Conservation (phyloP, 2,888 invertebrate genomes). For the Amblyjoppa fuscipennis region DNA sequence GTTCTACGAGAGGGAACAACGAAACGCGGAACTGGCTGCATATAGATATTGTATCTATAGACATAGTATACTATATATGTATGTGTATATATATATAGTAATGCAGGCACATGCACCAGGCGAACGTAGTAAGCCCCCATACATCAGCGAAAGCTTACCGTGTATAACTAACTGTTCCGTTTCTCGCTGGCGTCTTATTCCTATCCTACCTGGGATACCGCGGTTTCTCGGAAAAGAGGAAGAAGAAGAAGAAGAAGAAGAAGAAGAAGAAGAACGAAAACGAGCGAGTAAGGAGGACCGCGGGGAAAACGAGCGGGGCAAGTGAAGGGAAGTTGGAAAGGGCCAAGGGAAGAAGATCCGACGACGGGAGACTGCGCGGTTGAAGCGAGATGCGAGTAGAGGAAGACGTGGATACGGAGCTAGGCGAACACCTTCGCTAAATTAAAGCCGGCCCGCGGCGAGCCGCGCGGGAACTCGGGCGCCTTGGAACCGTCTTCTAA, state of each 20-base stretch:
- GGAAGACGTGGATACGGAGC: slow-evolving; percentile 51
- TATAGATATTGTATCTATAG: not conserved
- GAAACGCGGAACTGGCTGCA: slow-evolving; percentile 35
- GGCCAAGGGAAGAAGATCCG: slow-evolving; percentile 40
- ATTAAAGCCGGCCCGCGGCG: slow-evolving; percentile 73
- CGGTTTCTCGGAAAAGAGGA: slow-evolving; percentile 41
- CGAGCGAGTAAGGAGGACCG: slow-evolving; percentile 52
- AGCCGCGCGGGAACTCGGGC: slow-evolving; percentile 59
- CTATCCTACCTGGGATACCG: slow-evolving; percentile 65
- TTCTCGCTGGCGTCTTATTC: slow-evolving; percentile 73
- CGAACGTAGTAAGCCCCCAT: slow-evolving; percentile 73
- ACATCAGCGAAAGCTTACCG: slow-evolving; percentile 76
- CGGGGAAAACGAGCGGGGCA: slow-evolving; percentile 15
- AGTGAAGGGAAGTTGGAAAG: not conserved
- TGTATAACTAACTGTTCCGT: slow-evolving; percentile 76
- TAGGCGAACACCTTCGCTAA: slow-evolving; percentile 72
- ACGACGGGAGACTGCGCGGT: slow-evolving; percentile 39
- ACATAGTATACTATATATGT: not conserved
- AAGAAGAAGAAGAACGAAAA: slow-evolving; percentile 35
- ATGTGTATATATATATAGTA: slow-evolving; percentile 39
- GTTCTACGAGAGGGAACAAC: slow-evolving; percentile 43
- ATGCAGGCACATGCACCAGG: slow-evolving; percentile 55
- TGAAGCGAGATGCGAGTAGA: slow-evolving; percentile 49
- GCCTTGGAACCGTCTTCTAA: slow-evolving; percentile 67
- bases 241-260: slow-evolving; percentile 21